A percentile compares a stretch with the other conserved stretches of the same genome.
Evolutionary conservation across 2,113 vertebrate species (phyloP).

Genomic region (Eurystomus gularis): DNA sequence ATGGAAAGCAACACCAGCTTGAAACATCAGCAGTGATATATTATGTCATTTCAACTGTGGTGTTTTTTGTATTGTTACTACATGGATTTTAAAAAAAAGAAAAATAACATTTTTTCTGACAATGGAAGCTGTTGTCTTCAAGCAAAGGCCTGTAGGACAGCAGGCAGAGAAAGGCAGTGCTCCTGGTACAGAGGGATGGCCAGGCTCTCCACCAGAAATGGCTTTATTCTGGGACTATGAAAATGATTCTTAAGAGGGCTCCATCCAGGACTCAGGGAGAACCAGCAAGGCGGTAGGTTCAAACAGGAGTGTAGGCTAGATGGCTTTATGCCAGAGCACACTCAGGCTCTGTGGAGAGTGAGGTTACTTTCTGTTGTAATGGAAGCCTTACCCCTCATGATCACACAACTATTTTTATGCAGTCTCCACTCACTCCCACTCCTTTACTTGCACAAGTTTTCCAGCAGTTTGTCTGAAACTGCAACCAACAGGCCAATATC

Average conservation of each 20-base stretch:
- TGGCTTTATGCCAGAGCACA: background rate
- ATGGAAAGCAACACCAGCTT: background rate
- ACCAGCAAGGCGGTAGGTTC: background rate
- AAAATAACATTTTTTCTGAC: background rate
- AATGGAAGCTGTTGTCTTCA: background rate
- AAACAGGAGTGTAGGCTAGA: background rate
- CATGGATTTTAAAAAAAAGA: background rate
- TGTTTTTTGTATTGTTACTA: background rate
- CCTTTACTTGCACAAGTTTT: background rate
- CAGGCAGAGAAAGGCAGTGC: background rate
- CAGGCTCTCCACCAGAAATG: background rate
- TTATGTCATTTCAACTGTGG: background rate
- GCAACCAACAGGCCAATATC: fast-evolving
- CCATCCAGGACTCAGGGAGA: background rate
- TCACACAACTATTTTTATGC: background rate
- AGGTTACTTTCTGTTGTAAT: background rate
- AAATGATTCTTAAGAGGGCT: background rate
- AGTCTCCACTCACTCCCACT: background rate
- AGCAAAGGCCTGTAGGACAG: background rate
- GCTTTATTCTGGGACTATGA: background rate
- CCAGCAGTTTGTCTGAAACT: background rate
- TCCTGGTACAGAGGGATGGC: background rate
- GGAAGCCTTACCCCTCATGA: background rate
- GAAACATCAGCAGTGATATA: background rate
- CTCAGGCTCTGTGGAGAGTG: background rate